These are phyloP conservation scores for Plusia festucae DNA, from an alignment of 2,888 invertebrate species.

Conservation along the genomic window DNA sequence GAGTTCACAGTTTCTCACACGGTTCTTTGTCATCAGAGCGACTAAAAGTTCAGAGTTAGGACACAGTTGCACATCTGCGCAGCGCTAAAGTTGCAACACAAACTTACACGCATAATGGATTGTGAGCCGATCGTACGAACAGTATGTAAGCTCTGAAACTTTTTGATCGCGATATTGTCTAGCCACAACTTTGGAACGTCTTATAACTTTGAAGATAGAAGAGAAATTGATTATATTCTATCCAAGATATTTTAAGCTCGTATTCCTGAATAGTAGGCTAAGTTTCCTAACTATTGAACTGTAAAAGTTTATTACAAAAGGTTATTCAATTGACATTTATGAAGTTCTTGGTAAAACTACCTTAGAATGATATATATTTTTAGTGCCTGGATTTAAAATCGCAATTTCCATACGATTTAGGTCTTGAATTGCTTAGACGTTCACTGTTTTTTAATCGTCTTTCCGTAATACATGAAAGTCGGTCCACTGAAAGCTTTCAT, in stretches of 20 bases:
- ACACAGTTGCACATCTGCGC: neutral
- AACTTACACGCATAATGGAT: slow-evolving; percentile 1
- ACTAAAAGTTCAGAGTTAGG: neutral
- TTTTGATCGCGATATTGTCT: slow-evolving; percentile 2
- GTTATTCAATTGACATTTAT: too few species aligned
- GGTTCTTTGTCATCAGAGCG: neutral
- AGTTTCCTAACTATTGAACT: neutral
- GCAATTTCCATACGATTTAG: too few species aligned
- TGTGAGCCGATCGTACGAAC: neutral
- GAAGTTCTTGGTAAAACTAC: too few species aligned
- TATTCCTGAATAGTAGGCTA: neutral
- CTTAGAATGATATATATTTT: too few species aligned
- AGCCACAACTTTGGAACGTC: slow-evolving; percentile 4
- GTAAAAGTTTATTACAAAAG: neutral
- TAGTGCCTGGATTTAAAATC: too few species aligned
- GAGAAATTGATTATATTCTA: slow-evolving; percentile 4
- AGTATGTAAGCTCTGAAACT: neutral
- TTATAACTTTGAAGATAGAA: slow-evolving; percentile 4
- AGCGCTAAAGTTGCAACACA: neutral
- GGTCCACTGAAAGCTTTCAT: neutral
- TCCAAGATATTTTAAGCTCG: neutral
- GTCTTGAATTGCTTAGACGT: too few species aligned
- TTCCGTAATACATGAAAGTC: neutral
- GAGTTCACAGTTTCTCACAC: neutral
- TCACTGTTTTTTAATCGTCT: too few species aligned